A percentile compares a stretch with the other conserved stretches of the same genome.
Evolutionary conservation across 2,888 invertebrate genomes (phyloP).

Genomic region (Dicyrtomina minuta): DNA sequence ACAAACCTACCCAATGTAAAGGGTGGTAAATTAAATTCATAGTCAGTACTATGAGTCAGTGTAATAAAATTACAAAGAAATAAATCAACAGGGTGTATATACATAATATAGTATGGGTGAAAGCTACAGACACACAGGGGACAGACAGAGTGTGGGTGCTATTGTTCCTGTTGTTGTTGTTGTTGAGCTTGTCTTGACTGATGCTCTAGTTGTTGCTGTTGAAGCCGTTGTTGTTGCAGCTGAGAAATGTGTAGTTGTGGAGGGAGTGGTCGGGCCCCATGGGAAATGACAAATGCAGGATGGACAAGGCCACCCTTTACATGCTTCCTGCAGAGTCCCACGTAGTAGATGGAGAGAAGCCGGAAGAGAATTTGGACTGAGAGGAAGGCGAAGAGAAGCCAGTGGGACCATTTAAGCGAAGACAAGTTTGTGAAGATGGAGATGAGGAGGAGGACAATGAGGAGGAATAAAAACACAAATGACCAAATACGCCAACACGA

Average conservation of each 20-base stretch:
- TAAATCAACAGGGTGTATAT: too few relatives aligned
- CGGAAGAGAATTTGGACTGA: slow-evolving; percentile 20
- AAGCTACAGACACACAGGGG: too few relatives aligned
- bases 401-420: slow-evolving; percentile 15
- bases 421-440: not conserved
- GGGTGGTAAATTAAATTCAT: too few relatives aligned
- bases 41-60: too few relatives aligned
- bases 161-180: too few relatives aligned
- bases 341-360: not conserved
- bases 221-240: slow-evolving; percentile 6
- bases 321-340: slow-evolving; percentile 1
- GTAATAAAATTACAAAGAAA: too few relatives aligned
- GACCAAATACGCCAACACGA: slow-evolving; percentile 31
- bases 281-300: slow-evolving; percentile 15
- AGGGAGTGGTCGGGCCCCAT: not conserved
- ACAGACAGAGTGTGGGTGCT: too few relatives aligned
- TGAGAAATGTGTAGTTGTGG: not conserved
- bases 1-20: too few relatives aligned
- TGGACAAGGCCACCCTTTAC: slow-evolving; percentile 15
- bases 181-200: not conserved
- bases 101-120: too few relatives aligned
- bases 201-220: not conserved
- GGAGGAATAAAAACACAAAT: slow-evolving; percentile 6
- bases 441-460: not conserved
- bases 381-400: slow-evolving; percentile 15